Conservation (phyloP, 2,113 vertebrate genomes). For the Perognathus longimembris region DNA sequence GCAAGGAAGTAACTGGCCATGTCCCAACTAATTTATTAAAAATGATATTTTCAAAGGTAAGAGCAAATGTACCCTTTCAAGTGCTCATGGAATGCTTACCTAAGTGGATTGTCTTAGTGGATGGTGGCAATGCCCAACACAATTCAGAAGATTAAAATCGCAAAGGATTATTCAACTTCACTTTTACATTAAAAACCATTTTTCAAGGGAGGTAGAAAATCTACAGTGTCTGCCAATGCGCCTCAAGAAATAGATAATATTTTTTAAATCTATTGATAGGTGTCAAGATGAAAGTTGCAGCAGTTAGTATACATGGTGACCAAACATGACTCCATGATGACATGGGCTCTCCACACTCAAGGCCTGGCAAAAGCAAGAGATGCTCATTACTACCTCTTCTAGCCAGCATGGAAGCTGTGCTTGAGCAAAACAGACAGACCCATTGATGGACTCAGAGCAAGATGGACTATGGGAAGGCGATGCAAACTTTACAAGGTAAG, state of each 20-base stretch:
- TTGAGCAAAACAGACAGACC: background rate
- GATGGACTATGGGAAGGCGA: background rate
- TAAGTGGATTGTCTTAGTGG: background rate
- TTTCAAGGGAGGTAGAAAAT: background rate
- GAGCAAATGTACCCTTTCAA: constrained; percentile 16
- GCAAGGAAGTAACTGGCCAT: constrained; percentile 10
- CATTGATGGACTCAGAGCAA: background rate
- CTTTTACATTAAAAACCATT: background rate
- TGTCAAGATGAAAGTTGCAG: background rate
- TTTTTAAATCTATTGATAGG: background rate
- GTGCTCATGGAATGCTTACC: background rate
- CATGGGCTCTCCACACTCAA: background rate
- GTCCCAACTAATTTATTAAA: background rate
- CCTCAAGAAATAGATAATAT: background rate
- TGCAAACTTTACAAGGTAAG: background rate
- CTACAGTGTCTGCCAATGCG: background rate
- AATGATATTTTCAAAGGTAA: background rate
- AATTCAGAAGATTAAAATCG: constrained; percentile 20
- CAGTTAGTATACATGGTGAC: background rate
- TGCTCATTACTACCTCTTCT: background rate
- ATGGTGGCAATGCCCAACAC: background rate
- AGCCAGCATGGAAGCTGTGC: background rate
- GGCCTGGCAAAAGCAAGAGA: background rate
- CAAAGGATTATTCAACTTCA: background rate
- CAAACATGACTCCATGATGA: background rate